Base-by-base conservation (phyloP, 2,113 vertebrate genomes). In the Struthidea cinerea region DNA sequence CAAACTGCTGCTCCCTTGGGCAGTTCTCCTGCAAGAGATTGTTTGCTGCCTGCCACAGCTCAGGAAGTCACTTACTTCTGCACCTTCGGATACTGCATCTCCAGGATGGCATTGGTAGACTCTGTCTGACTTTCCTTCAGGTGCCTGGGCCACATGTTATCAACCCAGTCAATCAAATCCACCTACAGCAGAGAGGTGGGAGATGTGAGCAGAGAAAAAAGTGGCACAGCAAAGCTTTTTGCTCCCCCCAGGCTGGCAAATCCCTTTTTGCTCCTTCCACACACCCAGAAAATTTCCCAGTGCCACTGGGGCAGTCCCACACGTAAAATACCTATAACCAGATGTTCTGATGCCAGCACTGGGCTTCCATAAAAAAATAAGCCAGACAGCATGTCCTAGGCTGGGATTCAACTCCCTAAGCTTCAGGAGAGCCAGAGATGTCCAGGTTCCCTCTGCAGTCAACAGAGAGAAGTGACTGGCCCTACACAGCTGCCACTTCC, bases 21-120 rank as follows among this genome's bases (percentile, higher is more conserved):
- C n/a, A 39, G 22, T 28, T 73, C n/a, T 79, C 70, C 69, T 68
- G 42, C n/a, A 69, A 49, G 60, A 47, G 30, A 74, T 10, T 27
- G 55, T 63, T 18, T 52, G 16, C 82, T 46, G 56, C 85, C 49
- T 65, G 41, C 24, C 32, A 17, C 26, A 77, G 56, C 61, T 75
- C 32, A 44, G 5, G 23, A 83, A 79, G 28, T 32, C 81, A 97
- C 98, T 98, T 97, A 99, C 99, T 99, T 99, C 95, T 99, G 99
- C 84, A 99, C 99, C 98, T 99, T 99, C 46, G 99, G 99, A 95
- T 99, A 99, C 94, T 99, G 99, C 99, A 99, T 99, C 95, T 99
- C 99, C 91, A 99, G 98, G 90, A 99, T 99, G 61, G 99, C 99
- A 35, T 99, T 99, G 3, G 99, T 99, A 32, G 99, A 99, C 96